These are phyloP conservation scores for Clanis bilineata DNA, from an alignment of 2,888 invertebrate genomes.

Conservation along the genomic window DNA sequence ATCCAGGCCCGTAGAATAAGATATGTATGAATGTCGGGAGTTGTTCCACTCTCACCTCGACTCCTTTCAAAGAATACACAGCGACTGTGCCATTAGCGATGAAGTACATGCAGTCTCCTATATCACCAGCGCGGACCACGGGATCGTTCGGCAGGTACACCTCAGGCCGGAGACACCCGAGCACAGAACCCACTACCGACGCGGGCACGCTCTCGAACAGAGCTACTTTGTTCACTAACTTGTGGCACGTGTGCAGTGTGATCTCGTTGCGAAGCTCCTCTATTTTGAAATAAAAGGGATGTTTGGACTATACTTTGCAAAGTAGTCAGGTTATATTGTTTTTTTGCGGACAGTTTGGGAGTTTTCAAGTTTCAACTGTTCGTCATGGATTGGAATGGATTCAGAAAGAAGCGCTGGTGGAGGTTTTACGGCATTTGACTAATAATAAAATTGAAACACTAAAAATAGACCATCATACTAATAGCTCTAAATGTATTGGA, in stretches of 20 bases:
- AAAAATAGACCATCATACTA: too few species aligned
- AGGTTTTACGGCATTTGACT: too few species aligned
- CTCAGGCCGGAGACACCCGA: conserved; percentile 78
- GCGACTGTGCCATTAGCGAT: conserved; percentile 84
- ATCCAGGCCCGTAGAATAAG: too few species aligned
- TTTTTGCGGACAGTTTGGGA: too few species aligned
- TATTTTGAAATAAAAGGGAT: conserved; percentile 29
- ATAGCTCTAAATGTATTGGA: too few species aligned
- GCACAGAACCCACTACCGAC: conserved; percentile 72
- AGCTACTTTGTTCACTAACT: conserved; percentile 77
- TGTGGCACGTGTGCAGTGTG: conserved; percentile 76
- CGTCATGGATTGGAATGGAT: too few species aligned
- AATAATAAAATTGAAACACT: too few species aligned
- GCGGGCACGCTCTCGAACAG: conserved; percentile 78
- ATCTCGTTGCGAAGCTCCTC: conserved; percentile 79
- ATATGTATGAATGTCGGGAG: too few species aligned
- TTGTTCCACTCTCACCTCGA: conserved; percentile 66
- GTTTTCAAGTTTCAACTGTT: too few species aligned
- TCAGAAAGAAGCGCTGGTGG: too few species aligned
- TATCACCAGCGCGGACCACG: conserved; percentile 80
- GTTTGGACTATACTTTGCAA: neutral
- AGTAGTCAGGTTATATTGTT: too few species aligned
- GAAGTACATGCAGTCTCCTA: conserved; percentile 85
- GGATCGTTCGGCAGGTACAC: conserved; percentile 83
- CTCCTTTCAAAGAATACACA: conserved; percentile 81